phyloP scores from a whole-genome alignment of 2,888 invertebrate genomes.

The Beris morrisii region DNA sequence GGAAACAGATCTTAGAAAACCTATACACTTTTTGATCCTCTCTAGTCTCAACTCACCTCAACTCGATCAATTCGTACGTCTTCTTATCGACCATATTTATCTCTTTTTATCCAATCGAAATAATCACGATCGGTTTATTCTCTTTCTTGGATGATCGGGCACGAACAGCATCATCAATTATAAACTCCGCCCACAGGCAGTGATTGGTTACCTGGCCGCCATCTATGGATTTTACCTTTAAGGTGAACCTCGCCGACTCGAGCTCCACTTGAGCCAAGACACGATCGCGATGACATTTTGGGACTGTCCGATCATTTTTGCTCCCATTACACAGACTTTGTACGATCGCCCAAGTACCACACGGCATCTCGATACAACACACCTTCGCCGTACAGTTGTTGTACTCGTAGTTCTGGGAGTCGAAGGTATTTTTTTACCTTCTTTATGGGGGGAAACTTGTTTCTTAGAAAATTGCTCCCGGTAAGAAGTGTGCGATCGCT shows the following conservation, averaged over 20 bases:
- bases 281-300: constrained; percentile 18
- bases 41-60: too few species aligned
- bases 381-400: not conserved
- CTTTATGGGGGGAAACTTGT: too few species aligned
- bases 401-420: not conserved
- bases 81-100: constrained; percentile 2
- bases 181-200: constrained; percentile 37
- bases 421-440: too few species aligned
- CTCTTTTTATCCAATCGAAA: constrained; percentile 2
- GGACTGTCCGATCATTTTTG: constrained; percentile 2
- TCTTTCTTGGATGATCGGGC: constrained; percentile 39
- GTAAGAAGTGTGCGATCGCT: too few species aligned
- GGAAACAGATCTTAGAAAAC: too few species aligned
- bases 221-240: not conserved
- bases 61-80: not conserved
- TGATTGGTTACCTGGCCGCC: constrained; percentile 35
- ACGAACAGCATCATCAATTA: constrained; percentile 36
- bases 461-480: too few species aligned
- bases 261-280: not conserved
- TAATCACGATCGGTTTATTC: constrained; percentile 10
- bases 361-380: not conserved
- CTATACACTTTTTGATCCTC: too few species aligned
- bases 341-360: constrained; percentile 22
- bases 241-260: constrained; percentile 3
- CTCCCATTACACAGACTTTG: constrained; percentile 1